These are phyloP conservation scores for Malurus splendens DNA, from an alignment of 2,797 vertebrate species.

Conservation along the genomic window DNA sequence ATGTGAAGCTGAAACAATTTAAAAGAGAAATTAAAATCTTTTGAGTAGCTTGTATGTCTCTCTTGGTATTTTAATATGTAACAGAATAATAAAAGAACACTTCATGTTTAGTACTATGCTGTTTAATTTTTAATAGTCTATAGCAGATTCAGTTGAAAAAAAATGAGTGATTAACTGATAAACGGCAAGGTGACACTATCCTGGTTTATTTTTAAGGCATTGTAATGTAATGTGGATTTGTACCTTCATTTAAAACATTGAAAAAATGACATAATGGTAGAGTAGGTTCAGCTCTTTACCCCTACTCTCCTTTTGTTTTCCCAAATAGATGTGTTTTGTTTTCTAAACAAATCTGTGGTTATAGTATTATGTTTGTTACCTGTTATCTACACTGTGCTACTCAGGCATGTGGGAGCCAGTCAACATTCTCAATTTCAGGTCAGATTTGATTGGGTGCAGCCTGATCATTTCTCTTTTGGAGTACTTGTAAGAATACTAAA, in stretches of 20 bases:
- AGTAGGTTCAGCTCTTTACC: background rate
- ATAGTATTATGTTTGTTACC: background rate
- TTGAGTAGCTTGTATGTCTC: background rate
- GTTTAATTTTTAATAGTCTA: background rate
- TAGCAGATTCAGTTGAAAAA: background rate
- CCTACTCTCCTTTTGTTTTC: background rate
- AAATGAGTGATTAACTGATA: background rate
- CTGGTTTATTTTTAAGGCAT: background rate
- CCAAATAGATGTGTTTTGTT: background rate
- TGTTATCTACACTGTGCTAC: background rate
- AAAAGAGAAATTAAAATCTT: background rate
- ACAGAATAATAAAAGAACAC: background rate
- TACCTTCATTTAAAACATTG: background rate
- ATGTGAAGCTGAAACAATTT: background rate
- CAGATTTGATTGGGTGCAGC: constrained; percentile 27
- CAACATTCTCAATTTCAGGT: constrained; percentile 6
- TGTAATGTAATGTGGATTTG: background rate
- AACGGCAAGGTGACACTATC: background rate
- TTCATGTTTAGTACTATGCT: background rate
- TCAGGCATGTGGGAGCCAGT: background rate
- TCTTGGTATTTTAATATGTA: background rate
- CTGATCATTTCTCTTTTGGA: background rate
- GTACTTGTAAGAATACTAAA: constrained; percentile 3
- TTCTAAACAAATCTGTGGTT: constrained; percentile 2
- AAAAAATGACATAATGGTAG: background rate